Base-by-base conservation (phyloP, 2,113 vertebrate species). In the Hepsetus odoe region DNA sequence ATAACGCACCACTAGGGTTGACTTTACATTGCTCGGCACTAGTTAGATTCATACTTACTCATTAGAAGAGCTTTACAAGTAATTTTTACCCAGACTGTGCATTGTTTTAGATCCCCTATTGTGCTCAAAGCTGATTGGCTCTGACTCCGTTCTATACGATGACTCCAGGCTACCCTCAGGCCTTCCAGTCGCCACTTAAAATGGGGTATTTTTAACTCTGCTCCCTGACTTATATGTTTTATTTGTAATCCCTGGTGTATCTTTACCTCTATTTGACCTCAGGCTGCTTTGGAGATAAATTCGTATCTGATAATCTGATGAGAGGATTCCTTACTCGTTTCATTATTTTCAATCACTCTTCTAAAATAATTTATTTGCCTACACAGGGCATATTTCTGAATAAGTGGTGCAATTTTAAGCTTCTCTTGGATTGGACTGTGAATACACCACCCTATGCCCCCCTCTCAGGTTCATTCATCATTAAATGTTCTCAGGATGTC, bases 71-170 rank as follows among this genome's bases (percentile, higher is more conserved):
- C 14, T 12, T 11, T 30, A 42, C 18, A 24, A 28, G 22, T 18
- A 5, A 40, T 42, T 46, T 65, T 76, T 6, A 55, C 14, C 49
- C 14, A 62, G 13, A n/a, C 10, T 30, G 3, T 42, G 24, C 26
- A 32, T 12, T 58, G 26, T 69, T 4, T 24, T 33, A 46, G 33
- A n/a, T 16, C 22, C 11, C 10, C 49, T 42, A 35, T 33, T 46
- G 64, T 55, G 35, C 16, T 18, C 32, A 68, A 35, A 32, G 28
- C 22, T 58, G 74, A 56, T 40, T 68, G 62, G 49, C 10, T 67
- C 51, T 55, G n/a, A 51, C 14, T 35, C 10, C n/a, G 44, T 55
- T 22, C 14, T 76, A 55, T 24, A 38, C 3, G 30, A 65, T 38
- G 59, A 66, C 22, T 53, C 22, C 46, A 67, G 74, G 26, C 46